These are phyloP conservation scores for Cyprinodon tularosa DNA, from an alignment of 2,113 vertebrate species.

Conservation along the genomic window DNA sequence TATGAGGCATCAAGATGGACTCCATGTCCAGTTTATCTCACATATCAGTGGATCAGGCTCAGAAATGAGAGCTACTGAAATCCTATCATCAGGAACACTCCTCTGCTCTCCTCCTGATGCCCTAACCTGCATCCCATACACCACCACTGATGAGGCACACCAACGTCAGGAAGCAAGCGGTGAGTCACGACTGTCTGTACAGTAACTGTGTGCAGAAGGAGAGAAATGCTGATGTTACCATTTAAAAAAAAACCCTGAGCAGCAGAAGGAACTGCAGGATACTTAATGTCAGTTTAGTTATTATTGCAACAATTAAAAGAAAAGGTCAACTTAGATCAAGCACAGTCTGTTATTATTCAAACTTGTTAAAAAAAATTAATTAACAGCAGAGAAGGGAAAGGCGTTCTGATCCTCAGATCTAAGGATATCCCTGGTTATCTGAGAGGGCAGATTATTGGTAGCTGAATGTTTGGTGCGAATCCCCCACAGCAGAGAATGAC, in stretches of 20 bases:
- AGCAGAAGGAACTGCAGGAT: not conserved
- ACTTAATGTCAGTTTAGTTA: not conserved
- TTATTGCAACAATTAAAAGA: not conserved
- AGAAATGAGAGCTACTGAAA: conserved; percentile 14
- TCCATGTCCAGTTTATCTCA: conserved; percentile 22
- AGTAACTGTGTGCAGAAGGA: not conserved
- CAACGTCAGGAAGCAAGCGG: not conserved
- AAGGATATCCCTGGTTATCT: too few relatives aligned
- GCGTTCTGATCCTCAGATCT: too few relatives aligned
- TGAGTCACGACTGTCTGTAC: not conserved
- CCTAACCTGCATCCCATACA: conserved; percentile 18
- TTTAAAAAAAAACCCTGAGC: not conserved
- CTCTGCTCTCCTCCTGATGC: not conserved
- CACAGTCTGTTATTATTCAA: too few relatives aligned
- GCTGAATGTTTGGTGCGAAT: too few relatives aligned
- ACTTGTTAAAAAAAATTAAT: too few relatives aligned
- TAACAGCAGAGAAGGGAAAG: too few relatives aligned
- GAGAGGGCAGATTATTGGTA: too few relatives aligned
- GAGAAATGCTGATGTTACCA: too few relatives aligned
- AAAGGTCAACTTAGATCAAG: not conserved
- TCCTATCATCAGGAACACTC: conserved; percentile 1
- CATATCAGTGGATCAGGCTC: conserved; percentile 14
- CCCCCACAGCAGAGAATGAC: too few relatives aligned
- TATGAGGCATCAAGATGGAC: not conserved
- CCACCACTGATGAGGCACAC: not conserved